These are phyloP conservation scores for Phylloscopus collybita DNA, from an alignment of 2,797 vertebrate species.

Conservation along the genomic window DNA sequence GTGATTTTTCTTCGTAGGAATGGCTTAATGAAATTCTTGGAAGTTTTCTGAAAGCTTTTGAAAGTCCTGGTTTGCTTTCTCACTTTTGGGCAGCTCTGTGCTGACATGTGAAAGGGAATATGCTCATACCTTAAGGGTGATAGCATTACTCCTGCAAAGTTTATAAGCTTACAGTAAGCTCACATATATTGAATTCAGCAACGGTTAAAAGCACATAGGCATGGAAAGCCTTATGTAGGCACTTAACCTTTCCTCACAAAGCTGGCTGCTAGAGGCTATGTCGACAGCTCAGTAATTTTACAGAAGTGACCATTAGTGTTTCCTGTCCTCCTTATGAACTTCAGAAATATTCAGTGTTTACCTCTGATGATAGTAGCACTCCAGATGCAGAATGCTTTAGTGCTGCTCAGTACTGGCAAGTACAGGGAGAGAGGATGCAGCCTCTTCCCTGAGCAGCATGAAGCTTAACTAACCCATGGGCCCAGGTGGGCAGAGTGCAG, in stretches of 20 bases:
- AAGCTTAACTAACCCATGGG: fast-evolving
- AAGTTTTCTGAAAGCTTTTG: background rate
- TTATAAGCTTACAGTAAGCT: background rate
- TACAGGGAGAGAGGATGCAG: background rate
- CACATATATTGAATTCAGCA: background rate
- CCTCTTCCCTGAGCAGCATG: background rate
- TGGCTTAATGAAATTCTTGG: background rate
- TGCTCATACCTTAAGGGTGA: background rate
- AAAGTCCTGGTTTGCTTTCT: background rate
- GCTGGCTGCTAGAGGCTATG: background rate
- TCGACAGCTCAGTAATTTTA: background rate
- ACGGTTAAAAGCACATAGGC: background rate
- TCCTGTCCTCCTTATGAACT: slow-evolving; percentile 53
- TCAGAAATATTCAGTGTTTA: slow-evolving; percentile 32
- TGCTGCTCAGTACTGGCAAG: background rate
- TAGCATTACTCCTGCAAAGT: background rate
- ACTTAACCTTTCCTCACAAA: background rate
- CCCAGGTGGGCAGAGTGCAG: background rate
- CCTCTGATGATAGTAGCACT: background rate
- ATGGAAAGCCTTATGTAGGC: background rate
- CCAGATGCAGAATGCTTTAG: background rate
- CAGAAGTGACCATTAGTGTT: slow-evolving; percentile 8
- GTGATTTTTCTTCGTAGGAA: background rate
- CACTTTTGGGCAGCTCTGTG: background rate
- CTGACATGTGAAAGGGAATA: background rate